Percentiles rank a stretch among this genome's conserved stretches.
These are phyloP conservation scores for Orchestes rusci DNA, from an alignment of 2,888 invertebrate species.

Conservation along the genomic window DNA sequence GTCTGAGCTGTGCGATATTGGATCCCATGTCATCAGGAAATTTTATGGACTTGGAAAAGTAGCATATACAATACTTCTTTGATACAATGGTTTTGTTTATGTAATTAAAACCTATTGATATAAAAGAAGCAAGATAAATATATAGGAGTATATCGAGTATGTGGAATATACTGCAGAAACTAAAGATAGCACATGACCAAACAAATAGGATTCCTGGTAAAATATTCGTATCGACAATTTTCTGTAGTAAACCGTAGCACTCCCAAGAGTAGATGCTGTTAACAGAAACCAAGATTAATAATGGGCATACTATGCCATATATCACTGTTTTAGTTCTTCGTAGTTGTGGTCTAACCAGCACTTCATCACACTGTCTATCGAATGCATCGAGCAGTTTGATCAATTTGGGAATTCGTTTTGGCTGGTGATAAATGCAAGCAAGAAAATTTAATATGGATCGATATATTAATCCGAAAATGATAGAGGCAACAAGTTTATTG, in stretches of 20 bases:
- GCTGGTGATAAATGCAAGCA: slow-evolving; percentile 11
- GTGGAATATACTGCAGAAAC: slow-evolving; percentile 28
- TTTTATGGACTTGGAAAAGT: slow-evolving; percentile 3
- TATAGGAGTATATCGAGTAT: slow-evolving; percentile 28
- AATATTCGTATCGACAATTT: too few species aligned
- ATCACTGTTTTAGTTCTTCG: too few species aligned
- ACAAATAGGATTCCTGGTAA: too few species aligned
- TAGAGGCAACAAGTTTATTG: slow-evolving; percentile 3
- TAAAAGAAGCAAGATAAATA: slow-evolving; percentile 26
- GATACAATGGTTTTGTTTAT: slow-evolving; percentile 24
- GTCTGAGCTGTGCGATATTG: slow-evolving; percentile 23
- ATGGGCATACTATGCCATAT: too few species aligned
- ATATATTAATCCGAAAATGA: slow-evolving; percentile 9
- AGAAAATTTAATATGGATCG: slow-evolving; percentile 10
- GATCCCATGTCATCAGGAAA: slow-evolving; percentile 13
- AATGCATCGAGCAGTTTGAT: slow-evolving; percentile 28
- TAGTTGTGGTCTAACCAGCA: too few species aligned
- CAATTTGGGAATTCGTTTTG: slow-evolving; percentile 17
- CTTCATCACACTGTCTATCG: slow-evolving; percentile 21
- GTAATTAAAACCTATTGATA: slow-evolving; percentile 24
- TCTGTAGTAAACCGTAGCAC: slow-evolving; percentile 2
- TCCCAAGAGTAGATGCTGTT: slow-evolving; percentile 7
- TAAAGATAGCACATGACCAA: slow-evolving; percentile 19
- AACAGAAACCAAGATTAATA: too few species aligned
- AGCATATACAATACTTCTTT: slow-evolving; percentile 16